Evolutionary conservation across 2,888 invertebrate species (phyloP).

Genomic region (Nomada goodeniana): DNA sequence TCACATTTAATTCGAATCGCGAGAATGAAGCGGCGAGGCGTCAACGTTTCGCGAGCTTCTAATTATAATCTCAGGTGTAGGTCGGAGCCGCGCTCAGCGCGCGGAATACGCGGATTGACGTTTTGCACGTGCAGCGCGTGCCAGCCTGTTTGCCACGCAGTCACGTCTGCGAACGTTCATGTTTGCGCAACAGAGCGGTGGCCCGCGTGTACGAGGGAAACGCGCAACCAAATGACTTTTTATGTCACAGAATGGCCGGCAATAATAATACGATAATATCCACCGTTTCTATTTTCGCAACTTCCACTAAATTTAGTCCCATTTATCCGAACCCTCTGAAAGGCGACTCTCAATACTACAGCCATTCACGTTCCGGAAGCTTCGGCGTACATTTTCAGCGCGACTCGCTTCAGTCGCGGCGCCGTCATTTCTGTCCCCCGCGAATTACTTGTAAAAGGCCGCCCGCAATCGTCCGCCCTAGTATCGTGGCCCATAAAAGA

Average conservation of each 20-base stretch:
- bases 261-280: slow-evolving; percentile 54
- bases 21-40: rapidly evolving
- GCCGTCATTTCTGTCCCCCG: no score
- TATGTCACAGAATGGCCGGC: slow-evolving; percentile 64
- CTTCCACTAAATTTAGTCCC: slow-evolving; percentile 12
- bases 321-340: neutral
- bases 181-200: slow-evolving; percentile 73
- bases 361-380: neutral
- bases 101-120: slow-evolving; percentile 52
- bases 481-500: no score
- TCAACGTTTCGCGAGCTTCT: slow-evolving; percentile 49
- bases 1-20: neutral
- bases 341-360: neutral
- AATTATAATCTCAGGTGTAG: slow-evolving; percentile 78
- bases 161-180: slow-evolving; percentile 78
- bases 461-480: no score
- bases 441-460: no score
- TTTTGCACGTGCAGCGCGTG: slow-evolving; percentile 76
- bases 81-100: slow-evolving; percentile 57
- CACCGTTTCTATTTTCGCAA: slow-evolving; percentile 14
- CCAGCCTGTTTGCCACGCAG: slow-evolving; percentile 78
- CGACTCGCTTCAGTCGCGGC: no score
- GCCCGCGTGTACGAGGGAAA: slow-evolving; percentile 60
- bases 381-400: no score
- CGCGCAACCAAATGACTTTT: slow-evolving; percentile 69